Percentiles rank a stretch among this genome's conserved stretches.
These are phyloP conservation scores for Silvanus unidentatus DNA, from an alignment of 2,888 invertebrate genomes.

Conservation along the genomic window DNA sequence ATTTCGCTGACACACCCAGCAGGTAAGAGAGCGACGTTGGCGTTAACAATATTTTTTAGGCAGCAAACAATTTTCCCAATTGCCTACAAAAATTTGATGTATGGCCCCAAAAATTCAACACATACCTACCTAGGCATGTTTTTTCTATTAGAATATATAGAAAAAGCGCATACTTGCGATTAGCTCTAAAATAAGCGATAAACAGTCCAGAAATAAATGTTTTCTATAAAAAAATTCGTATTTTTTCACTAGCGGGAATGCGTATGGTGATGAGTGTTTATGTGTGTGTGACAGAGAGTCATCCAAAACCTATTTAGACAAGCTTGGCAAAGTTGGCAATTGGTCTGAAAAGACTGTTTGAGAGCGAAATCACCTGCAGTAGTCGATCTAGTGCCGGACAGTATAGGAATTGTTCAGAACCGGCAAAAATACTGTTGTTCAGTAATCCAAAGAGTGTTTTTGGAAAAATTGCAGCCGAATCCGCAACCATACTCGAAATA, in stretches of 20 bases:
- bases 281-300: not conserved
- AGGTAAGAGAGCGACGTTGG: too few species aligned
- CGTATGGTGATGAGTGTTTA: too few species aligned
- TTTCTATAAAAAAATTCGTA: not conserved
- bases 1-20: too few species aligned
- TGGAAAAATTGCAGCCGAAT: not conserved
- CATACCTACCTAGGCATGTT: too few species aligned
- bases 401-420: not conserved
- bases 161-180: too few species aligned
- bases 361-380: conserved; percentile 4
- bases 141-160: not conserved
- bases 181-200: too few species aligned
- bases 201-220: not conserved
- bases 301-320: conserved; percentile 15
- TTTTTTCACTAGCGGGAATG: not conserved
- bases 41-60: too few species aligned
- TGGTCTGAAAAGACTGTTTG: not conserved
- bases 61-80: too few species aligned
- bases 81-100: too few species aligned
- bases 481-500: not conserved
- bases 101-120: too few species aligned
- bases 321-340: conserved; percentile 16
- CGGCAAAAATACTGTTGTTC: not conserved
- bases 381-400: not conserved
- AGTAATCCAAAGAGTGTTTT: not conserved